Percentiles rank a stretch among this genome's conserved stretches.
phyloP scores from a whole-genome alignment of 2,113 vertebrate genomes.

The Falcunculus frontatus region DNA sequence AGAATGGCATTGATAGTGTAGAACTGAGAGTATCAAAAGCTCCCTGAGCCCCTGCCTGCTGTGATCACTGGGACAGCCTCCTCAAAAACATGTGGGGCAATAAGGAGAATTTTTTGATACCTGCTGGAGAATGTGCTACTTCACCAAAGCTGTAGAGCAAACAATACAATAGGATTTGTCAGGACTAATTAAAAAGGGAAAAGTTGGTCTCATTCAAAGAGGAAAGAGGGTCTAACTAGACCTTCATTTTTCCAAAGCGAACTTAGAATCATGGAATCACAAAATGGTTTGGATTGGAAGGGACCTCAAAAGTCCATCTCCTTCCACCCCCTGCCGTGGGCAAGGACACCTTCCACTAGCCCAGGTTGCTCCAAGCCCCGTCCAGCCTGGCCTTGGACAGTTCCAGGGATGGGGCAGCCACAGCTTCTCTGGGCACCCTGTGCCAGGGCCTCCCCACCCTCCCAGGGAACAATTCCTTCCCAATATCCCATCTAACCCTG shows the following conservation, averaged over 20 bases:
- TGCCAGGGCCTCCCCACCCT: neutral
- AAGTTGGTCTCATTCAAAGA: neutral
- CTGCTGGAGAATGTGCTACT: neutral
- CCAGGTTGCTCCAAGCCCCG: fast-evolving
- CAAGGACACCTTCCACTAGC: neutral
- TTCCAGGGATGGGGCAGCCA: neutral
- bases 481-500: neutral
- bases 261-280: neutral
- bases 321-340: neutral
- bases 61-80: neutral
- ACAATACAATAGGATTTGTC: neutral
- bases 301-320: neutral
- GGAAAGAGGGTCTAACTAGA: neutral
- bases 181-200: neutral
- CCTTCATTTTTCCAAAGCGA: neutral
- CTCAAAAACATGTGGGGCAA: neutral
- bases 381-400: neutral
- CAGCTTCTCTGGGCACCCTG: neutral
- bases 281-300: neutral
- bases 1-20: neutral
- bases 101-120: neutral
- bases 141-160: neutral
- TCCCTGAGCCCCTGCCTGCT: neutral
- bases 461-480: neutral
- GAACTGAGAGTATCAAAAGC: neutral